Conservation (phyloP, 2,888 invertebrate species). For the Melinopterus prodromus region DNA sequence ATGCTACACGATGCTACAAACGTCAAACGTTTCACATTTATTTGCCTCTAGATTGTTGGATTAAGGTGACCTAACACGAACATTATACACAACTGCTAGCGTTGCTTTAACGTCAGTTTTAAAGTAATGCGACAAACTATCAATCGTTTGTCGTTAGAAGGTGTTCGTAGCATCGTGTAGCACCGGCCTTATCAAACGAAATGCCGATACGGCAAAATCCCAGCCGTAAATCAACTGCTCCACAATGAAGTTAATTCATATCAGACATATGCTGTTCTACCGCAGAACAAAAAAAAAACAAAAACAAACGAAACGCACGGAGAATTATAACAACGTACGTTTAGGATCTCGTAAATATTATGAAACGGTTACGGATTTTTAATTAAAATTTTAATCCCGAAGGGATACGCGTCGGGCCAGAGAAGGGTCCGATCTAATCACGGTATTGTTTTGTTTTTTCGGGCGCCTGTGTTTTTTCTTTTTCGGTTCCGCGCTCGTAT, state of each 20-base stretch:
- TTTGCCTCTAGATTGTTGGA: too few species aligned
- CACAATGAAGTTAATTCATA: background rate
- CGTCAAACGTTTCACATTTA: too few species aligned
- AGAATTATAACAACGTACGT: too few species aligned
- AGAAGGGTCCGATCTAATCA: background rate
- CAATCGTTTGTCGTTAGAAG: too few species aligned
- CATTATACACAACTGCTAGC: too few species aligned
- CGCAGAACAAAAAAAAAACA: background rate
- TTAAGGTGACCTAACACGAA: too few species aligned
- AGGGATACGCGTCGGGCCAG: background rate
- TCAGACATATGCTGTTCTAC: background rate
- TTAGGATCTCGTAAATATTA: constrained; percentile 24
- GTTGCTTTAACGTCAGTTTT: too few species aligned
- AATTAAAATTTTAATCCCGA: constrained; percentile 25
- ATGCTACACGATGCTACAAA: too few species aligned
- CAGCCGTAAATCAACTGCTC: background rate
- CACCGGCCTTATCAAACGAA: background rate
- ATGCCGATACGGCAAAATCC: background rate
- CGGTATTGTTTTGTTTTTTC: background rate
- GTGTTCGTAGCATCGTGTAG: too few species aligned
- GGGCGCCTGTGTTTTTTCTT: background rate
- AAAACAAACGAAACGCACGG: background rate
- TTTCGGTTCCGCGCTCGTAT: background rate
- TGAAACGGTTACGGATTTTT: constrained; percentile 21
- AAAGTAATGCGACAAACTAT: too few species aligned